phyloP scores from a whole-genome alignment of 2,888 invertebrate genomes.

The Endomychus coccineus region DNA sequence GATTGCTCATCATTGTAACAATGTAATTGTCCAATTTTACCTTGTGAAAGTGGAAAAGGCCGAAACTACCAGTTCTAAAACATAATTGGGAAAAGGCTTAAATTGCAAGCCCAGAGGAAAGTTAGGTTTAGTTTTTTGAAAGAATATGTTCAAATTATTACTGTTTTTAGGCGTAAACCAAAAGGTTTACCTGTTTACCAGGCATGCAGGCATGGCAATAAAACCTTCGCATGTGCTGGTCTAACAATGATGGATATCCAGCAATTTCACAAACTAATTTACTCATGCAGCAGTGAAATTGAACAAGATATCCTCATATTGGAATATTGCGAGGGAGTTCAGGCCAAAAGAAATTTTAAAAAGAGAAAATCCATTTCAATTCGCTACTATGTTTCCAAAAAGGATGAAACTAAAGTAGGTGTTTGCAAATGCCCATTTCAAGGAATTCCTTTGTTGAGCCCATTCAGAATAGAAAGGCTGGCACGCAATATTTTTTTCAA shows the following conservation, averaged over 20 bases:
- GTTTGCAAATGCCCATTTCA: constrained; percentile 8
- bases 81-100: constrained; percentile 5
- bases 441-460: constrained; percentile 7
- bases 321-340: constrained; percentile 8
- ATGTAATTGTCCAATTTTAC: constrained; percentile 7
- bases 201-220: constrained; percentile 5
- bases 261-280: constrained; percentile 7
- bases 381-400: constrained; percentile 9
- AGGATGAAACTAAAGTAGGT: constrained; percentile 6
- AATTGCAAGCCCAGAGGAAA: constrained; percentile 5
- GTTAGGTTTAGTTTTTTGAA: constrained; percentile 7
- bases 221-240: constrained; percentile 4
- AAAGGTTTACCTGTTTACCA: constrained; percentile 7
- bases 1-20: constrained; percentile 6
- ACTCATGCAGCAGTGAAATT: constrained; percentile 9
- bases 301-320: constrained; percentile 8
- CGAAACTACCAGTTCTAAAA: constrained; percentile 5
- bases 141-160: constrained; percentile 7
- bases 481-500: constrained; percentile 6
- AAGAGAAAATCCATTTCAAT: constrained; percentile 8
- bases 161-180: constrained; percentile 5
- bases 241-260: constrained; percentile 7
- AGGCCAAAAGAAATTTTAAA: constrained; percentile 7
- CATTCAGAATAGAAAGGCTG: constrained; percentile 9
- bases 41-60: constrained; percentile 7